A percentile compares a stretch with the other conserved stretches of the same genome.
Evolutionary conservation across 2,888 invertebrate genomes (phyloP).

Genomic region (Chaitophorus viminalis): DNA sequence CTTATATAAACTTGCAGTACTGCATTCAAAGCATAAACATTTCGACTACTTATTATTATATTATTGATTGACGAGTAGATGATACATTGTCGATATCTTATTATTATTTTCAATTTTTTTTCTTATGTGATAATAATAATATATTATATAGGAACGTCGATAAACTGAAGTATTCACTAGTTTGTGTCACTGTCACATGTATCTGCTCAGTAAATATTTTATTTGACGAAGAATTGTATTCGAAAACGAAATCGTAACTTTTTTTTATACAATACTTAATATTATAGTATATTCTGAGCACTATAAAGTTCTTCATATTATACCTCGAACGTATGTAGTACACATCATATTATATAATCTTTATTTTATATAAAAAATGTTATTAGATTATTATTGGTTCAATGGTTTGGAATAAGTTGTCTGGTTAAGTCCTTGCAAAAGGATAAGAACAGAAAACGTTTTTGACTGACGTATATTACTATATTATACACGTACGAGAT

Average conservation of each 20-base stretch:
- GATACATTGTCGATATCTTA: not conserved
- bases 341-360: not conserved
- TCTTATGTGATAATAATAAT: not conserved
- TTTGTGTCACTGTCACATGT: not conserved
- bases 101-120: not conserved
- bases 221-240: not conserved
- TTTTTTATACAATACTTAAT: not conserved
- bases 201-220: not conserved
- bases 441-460: not conserved
- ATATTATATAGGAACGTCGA: not conserved
- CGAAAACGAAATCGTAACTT: not conserved
- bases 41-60: no score
- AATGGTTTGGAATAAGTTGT: not conserved
- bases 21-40: no score
- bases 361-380: slow-evolving; percentile 7
- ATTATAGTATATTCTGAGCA: not conserved
- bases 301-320: not conserved
- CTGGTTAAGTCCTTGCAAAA: not conserved
- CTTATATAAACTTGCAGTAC: not conserved
- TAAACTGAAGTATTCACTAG: not conserved
- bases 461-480: not conserved
- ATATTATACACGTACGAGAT: not conserved
- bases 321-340: not conserved
- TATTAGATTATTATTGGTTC: slow-evolving; percentile 37
- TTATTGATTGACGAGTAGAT: no score